These are phyloP conservation scores for Danio albolineatus DNA, from an alignment of 2,797 vertebrate genomes.

Conservation along the genomic window DNA sequence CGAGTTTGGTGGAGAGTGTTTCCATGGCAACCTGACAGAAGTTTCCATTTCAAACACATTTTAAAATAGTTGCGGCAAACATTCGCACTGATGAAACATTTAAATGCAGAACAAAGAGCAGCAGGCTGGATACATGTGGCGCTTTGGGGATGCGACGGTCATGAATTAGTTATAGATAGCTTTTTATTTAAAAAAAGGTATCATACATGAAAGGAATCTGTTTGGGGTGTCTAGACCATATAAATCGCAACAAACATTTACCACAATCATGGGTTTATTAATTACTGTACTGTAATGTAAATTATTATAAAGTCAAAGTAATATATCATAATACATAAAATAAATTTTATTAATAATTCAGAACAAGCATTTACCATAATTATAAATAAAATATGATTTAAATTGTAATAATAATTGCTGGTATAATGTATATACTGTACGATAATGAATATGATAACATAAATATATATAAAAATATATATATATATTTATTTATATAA, in stretches of 20 bases:
- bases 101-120: conserved; percentile 24
- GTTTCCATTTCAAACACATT: conserved; percentile 59
- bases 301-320: too few relatives aligned
- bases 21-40: conserved; percentile 61
- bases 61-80: conserved; percentile 55
- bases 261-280: background rate
- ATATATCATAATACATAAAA: too few relatives aligned
- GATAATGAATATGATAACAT: too few relatives aligned
- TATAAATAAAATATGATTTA: too few relatives aligned
- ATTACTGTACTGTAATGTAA: too few relatives aligned
- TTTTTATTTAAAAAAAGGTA: background rate
- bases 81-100: conserved; percentile 47
- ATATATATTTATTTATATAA: too few relatives aligned
- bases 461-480: too few relatives aligned
- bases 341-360: too few relatives aligned
- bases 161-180: background rate
- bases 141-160: background rate
- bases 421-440: too few relatives aligned
- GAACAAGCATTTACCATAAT: too few relatives aligned
- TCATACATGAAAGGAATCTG: background rate
- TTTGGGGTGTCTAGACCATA: background rate
- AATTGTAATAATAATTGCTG: too few relatives aligned
- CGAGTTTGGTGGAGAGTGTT: conserved; percentile 65
- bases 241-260: background rate
- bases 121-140: background rate